Conservation (phyloP, 2,888 invertebrate species). For the Tetheella fluctuosa region DNA sequence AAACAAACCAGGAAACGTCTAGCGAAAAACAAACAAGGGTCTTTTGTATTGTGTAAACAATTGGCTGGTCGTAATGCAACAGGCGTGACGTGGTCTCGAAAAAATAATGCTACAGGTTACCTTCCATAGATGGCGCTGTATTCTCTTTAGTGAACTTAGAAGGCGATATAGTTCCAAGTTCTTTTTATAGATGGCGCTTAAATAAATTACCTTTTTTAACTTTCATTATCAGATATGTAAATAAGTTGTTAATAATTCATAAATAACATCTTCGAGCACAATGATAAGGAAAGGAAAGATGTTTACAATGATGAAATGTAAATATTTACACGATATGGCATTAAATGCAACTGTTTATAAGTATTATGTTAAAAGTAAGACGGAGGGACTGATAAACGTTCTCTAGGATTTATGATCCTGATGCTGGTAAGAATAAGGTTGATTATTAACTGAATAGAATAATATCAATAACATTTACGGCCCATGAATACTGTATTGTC, state of each 20-base stretch:
- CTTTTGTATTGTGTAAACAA: conserved; percentile 84
- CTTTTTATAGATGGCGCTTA: conserved; percentile 59
- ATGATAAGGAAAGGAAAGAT: conserved; percentile 39
- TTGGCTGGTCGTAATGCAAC: conserved; percentile 79
- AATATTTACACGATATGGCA: conserved; percentile 25
- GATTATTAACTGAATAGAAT: not conserved
- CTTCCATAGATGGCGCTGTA: conserved; percentile 59
- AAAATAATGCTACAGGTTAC: conserved; percentile 71
- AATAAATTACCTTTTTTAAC: conserved; percentile 17
- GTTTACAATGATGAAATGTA: conserved; percentile 40
- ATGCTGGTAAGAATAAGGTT: not conserved
- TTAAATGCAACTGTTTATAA: conserved; percentile 5
- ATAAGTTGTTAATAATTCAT: conserved; percentile 17
- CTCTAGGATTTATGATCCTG: not conserved
- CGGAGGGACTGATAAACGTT: not conserved
- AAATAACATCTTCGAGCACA: conserved; percentile 22
- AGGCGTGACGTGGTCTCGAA: conserved; percentile 74
- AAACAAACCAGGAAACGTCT: conserved; percentile 85
- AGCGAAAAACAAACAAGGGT: conserved; percentile 85
- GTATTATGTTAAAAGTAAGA: not conserved
- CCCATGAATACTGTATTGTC: not conserved
- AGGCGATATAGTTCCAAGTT: conserved; percentile 31
- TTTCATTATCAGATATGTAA: conserved; percentile 4
- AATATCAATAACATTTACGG: not conserved
- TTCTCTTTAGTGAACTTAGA: conserved; percentile 19